phyloP scores from a whole-genome alignment of 2,888 invertebrate species.

The Apodemia mormo region DNA sequence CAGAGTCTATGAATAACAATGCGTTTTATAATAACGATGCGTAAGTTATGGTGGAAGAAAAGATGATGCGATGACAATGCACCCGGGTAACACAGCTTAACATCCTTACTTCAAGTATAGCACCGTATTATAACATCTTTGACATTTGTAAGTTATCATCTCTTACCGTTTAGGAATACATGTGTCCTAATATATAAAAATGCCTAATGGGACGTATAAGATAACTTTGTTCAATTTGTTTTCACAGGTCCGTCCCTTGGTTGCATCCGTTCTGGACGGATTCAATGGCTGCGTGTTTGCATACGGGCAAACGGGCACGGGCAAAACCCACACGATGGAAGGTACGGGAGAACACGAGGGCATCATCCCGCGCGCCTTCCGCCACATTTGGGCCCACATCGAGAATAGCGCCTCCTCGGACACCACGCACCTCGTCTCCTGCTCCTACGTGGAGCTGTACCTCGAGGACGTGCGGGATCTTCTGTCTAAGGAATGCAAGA shows the following conservation, averaged over 20 bases:
- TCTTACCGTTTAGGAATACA: no score
- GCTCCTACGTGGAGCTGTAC: constrained; percentile 98
- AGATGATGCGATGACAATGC: no score
- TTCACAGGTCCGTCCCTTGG: constrained; percentile 89
- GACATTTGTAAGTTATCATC: neutral
- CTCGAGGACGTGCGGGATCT: constrained; percentile 92
- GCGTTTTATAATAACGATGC: no score
- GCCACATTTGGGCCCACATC: constrained; percentile 98
- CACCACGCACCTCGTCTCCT: constrained; percentile 96
- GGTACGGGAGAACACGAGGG: constrained; percentile 87
- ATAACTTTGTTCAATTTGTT: neutral
- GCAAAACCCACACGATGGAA: constrained; percentile 90
- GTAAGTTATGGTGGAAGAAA: no score
- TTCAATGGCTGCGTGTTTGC: constrained; percentile 99
- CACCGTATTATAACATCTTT: neutral
- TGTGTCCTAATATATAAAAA: no score
- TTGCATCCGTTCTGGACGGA: constrained; percentile 97
- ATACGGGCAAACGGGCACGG: constrained; percentile 99
- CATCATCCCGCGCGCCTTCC: constrained; percentile 97
- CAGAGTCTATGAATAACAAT: no score
- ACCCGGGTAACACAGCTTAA: no score
- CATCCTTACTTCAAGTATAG: no score
- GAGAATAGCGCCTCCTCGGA: constrained; percentile 90
- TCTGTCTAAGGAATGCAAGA: constrained; percentile 88
- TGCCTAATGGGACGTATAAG: no score